Percentiles rank a stretch among this genome's conserved stretches.
These are phyloP conservation scores for Axis porcinus DNA, from an alignment of 2,113 vertebrate species.

Conservation along the genomic window DNA sequence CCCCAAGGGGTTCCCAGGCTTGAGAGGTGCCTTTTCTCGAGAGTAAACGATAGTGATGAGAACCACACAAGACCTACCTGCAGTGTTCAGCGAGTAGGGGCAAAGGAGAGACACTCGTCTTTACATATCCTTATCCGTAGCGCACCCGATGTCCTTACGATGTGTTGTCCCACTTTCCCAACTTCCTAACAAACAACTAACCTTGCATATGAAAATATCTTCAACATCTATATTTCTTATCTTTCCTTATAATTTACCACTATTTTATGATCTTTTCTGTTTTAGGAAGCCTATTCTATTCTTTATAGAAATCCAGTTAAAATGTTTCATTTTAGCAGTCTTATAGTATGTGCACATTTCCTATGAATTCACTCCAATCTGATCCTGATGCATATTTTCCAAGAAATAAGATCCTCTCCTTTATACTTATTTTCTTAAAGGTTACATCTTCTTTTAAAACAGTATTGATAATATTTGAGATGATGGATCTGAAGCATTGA, in stretches of 20 bases:
- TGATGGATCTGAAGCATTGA: neutral
- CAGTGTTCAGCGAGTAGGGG: neutral
- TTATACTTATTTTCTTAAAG: conserved; percentile 28
- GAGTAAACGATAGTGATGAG: neutral
- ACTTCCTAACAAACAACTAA: neutral
- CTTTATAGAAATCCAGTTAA: neutral
- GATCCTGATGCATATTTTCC: conserved; percentile 15
- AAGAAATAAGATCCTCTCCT: neutral
- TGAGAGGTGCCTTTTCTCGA: neutral
- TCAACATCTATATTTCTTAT: neutral
- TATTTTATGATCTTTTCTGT: neutral
- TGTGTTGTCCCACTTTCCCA: neutral
- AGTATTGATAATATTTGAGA: neutral
- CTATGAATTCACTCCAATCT: conserved; percentile 19
- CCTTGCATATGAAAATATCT: neutral
- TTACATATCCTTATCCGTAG: neutral
- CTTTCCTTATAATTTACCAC: neutral
- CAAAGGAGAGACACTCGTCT: neutral
- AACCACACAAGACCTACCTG: fast-evolving
- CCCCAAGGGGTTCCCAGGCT: fast-evolving
- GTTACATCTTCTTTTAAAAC: neutral
- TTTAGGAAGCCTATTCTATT: neutral
- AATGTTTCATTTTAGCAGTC: neutral
- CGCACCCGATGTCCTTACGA: neutral
- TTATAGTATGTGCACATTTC: neutral